Evolutionary conservation across 2,888 invertebrate species (phyloP).

Genomic region (Tribolium freemani): DNA sequence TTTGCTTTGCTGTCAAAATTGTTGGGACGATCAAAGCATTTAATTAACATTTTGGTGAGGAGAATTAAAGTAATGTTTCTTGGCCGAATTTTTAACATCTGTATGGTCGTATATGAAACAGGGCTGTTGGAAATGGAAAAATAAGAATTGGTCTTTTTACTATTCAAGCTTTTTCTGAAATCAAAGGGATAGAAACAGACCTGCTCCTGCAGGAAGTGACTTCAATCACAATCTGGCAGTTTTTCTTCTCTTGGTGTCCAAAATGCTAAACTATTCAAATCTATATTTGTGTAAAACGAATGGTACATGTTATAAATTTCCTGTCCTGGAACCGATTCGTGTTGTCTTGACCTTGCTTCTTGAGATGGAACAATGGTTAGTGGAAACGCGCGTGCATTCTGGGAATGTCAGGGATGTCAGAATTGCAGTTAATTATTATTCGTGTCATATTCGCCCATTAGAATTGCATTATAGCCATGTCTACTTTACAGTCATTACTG

Average conservation of each 20-base stretch:
- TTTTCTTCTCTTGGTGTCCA: neutral
- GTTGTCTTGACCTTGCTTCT: slow-evolving; percentile 22
- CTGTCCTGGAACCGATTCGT: neutral
- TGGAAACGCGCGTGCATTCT: slow-evolving; percentile 56
- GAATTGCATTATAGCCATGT: slow-evolving; percentile 49
- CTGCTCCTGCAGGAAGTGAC: no score
- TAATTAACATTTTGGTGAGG: no score
- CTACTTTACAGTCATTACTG: slow-evolving; percentile 47
- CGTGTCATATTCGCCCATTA: slow-evolving; percentile 47
- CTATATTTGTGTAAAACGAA: neutral
- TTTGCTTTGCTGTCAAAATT: no score
- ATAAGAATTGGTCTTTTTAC: no score
- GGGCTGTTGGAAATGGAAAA: no score
- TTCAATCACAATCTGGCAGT: no score
- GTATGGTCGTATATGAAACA: no score
- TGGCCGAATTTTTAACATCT: no score
- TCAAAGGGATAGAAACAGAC: no score
- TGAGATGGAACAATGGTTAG: slow-evolving; percentile 34
- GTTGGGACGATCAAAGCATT: no score
- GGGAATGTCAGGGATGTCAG: slow-evolving; percentile 57
- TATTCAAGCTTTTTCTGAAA: no score
- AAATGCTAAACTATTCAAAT: neutral
- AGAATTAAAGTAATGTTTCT: no score
- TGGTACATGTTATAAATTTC: neutral
- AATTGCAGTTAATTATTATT: slow-evolving; percentile 55